Evolutionary conservation across 1,140 invertebrate species (phyloP), one percentile per base, ranked within the genome.

Genomic region (Tetramorium simillimum): DNA sequence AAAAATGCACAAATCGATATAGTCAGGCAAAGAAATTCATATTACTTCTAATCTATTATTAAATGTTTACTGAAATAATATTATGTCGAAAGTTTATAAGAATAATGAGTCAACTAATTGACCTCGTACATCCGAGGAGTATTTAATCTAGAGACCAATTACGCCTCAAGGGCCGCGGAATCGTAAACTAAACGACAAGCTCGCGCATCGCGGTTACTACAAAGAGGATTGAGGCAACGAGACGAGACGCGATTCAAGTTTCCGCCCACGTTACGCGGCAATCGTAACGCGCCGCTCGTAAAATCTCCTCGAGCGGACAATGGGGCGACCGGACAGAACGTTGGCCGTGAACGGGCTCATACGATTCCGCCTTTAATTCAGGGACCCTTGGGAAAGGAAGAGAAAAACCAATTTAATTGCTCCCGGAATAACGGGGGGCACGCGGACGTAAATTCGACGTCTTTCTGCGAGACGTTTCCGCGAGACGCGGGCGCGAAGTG

Each of bases 71-170:
- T 46, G 2, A 58, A 40, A 70, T 14, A 40, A 56, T 40, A 40
- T 46, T 53, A 12, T n/a, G 10, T 58, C 49, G 51, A 33, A 33
- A 33, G 4, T 33, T 33, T 3, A 33, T 33, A 33, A 33, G 33
- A 33, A 4, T 33, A 33, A 33, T 33, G 33, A 33, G 33, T 33
- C 33, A 33, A 33, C 33, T 51, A 28, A n/a, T n/a, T n/a, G n/a
- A n/a, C n/a, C n/a, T n/a, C n/a, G 10, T 18, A 40, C 4, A 40
- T 5, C 40, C 14, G 37, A 46, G 10, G 43, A 14, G 46, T 21
- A 24, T 67, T 81, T 69, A 40, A 84, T 73, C 73, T 62, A 84
- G 49, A 73, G 43, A 46, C 14, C 53, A 72, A 62, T 69, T 40
- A 28, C 2, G 16, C 28, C 12, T n/a, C n/a, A 12, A 73, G 40